These are phyloP conservation scores for Phrynocephalus versicolor DNA, from an alignment of 2,113 vertebrate species.

Conservation along the genomic window DNA sequence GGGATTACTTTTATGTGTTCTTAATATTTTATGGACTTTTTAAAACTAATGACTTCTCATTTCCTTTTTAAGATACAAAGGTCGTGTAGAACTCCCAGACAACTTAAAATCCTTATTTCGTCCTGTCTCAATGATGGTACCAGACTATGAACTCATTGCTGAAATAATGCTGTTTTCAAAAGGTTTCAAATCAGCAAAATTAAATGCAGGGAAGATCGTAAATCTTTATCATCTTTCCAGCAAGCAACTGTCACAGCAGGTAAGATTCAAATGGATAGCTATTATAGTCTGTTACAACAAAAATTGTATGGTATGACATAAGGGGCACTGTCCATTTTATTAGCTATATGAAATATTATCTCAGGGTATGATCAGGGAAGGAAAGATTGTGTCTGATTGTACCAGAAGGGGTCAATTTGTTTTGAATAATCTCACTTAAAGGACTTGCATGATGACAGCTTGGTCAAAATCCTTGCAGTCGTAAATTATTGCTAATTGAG, in stretches of 20 bases:
- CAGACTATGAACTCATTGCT: constrained; percentile 68
- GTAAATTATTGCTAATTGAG: too few species aligned
- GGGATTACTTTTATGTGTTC: not conserved
- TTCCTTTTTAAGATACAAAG: constrained; percentile 59
- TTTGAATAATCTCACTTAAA: too few species aligned
- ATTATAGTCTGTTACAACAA: too few species aligned
- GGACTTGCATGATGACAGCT: too few species aligned
- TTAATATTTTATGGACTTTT: not conserved
- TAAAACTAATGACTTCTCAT: not conserved
- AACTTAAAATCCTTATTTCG: constrained; percentile 73
- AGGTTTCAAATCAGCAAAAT: constrained; percentile 71
- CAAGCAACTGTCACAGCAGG: constrained; percentile 72
- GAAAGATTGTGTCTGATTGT: too few species aligned
- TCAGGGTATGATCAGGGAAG: too few species aligned
- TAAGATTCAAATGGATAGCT: constrained; percentile 28
- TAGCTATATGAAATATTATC: too few species aligned
- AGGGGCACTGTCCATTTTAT: too few species aligned
- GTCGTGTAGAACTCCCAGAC: constrained; percentile 69
- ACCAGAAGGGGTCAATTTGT: too few species aligned
- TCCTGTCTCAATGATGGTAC: constrained; percentile 71
- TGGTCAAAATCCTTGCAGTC: too few species aligned
- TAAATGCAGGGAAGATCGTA: constrained; percentile 67
- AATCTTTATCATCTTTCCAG: constrained; percentile 63
- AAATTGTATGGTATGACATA: too few species aligned
- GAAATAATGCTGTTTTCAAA: constrained; percentile 70